Conservation (phyloP, 2,888 invertebrate genomes). For the Nasonia oneida region DNA sequence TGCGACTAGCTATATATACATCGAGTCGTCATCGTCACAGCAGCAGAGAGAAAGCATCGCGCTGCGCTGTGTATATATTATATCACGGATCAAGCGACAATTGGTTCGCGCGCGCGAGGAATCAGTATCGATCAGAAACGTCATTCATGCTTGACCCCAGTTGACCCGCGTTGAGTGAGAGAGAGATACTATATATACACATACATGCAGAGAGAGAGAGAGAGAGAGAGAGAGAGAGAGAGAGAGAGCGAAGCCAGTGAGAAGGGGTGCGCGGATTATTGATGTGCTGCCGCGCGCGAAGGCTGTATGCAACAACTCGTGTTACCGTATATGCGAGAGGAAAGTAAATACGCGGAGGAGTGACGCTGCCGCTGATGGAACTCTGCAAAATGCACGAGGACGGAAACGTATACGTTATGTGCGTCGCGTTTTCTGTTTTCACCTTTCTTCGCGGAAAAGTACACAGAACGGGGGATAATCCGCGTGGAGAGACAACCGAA, state of each 20-base stretch:
- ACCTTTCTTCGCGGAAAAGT: not conserved
- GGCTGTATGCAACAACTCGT: not conserved
- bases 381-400: conserved; percentile 1
- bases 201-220: no score
- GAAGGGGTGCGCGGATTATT: conserved; percentile 8
- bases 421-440: no score
- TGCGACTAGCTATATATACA: not conserved
- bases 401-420: not conserved
- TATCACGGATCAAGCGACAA: not conserved
- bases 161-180: conserved; percentile 25
- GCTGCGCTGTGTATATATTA: not conserved
- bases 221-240: no score
- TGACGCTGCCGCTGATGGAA: not conserved
- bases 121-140: conserved; percentile 56
- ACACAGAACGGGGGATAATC: not conserved
- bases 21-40: no score
- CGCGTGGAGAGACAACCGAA: not conserved
- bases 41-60: not conserved
- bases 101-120: conserved; percentile 24
- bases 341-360: not conserved
- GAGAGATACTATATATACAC: no score
- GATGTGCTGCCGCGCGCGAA: not conserved
- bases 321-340: not conserved
- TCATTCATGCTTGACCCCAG: conserved; percentile 54
- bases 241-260: not conserved